phyloP scores from a whole-genome alignment of 2,797 vertebrate genomes.

The Coendou prehensilis region DNA sequence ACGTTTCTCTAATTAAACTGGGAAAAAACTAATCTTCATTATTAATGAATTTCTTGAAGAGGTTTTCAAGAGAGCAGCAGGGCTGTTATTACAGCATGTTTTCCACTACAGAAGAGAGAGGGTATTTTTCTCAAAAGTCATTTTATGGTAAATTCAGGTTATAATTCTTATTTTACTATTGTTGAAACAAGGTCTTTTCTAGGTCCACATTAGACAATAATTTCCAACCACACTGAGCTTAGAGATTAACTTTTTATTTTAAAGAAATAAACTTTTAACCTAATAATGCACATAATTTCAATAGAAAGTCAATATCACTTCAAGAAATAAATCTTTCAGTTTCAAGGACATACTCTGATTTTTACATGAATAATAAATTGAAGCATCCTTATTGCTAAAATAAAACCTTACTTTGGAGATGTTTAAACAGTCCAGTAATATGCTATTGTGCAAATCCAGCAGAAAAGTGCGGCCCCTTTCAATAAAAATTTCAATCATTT shows the following conservation, averaged over 20 bases:
- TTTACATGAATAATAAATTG: constrained; percentile 42
- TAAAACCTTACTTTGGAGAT: neutral
- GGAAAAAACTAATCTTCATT: constrained; percentile 63
- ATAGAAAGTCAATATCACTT: constrained; percentile 66
- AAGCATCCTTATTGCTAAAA: neutral
- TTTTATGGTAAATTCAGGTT: constrained; percentile 39
- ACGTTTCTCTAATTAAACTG: constrained; percentile 72
- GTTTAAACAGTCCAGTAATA: neutral
- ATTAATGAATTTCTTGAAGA: constrained; percentile 67
- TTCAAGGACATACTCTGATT: constrained; percentile 13
- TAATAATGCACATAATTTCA: constrained; percentile 80
- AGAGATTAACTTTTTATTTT: constrained; percentile 57
- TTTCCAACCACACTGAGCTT: neutral
- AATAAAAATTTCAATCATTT: constrained; percentile 10
- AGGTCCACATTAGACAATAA: constrained; percentile 7
- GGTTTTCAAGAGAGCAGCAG: neutral
- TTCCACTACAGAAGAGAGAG: neutral
- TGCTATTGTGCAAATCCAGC: neutral
- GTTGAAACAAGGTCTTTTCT: constrained; percentile 1
- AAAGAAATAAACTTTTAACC: constrained; percentile 54
- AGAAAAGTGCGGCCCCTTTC: neutral
- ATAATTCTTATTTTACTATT: constrained; percentile 57
- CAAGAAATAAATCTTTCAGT: constrained; percentile 54
- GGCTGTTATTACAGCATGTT: neutral
- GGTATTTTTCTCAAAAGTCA: constrained; percentile 22